Base-by-base conservation (phyloP, 1,140 invertebrate genomes). In the Drosophila melanica region DNA sequence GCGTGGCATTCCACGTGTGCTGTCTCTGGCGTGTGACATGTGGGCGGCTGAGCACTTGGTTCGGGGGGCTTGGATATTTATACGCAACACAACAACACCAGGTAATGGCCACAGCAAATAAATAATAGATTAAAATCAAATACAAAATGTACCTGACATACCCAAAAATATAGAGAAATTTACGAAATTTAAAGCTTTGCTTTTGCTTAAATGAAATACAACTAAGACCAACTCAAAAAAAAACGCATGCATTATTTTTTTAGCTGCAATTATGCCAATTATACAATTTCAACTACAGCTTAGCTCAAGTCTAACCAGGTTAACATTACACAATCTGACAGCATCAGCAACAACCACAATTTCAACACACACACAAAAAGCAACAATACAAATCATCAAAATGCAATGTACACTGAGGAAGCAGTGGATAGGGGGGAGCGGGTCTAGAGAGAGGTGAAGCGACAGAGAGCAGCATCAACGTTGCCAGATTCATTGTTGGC, bases 1-100 rank as follows among this genome's bases (percentile, higher is more conserved):
- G 73, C 75, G 79, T 81, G 79, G 66, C 78, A 62, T 12, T 57
- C 70, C 78, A 81, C 79, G 75, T 82, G 79, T 75, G 41, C 51
- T 77, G 63, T 69, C 70, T 66, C 60, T 75, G 47, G 30, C 51
- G 71, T 42, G 62, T 33, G 60, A 66, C 44, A 54, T 51, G 39
- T 44, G 37, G 45, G 30, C 23, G 16, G 27, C 33, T 10, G 33
- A 35, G 33, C 3, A 9, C 8, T 10, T 35, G 33, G 33, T 1
- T 27, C 5, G 27, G 5, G 55, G 14, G 42, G 37, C 30, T 60
- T n/a, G n/a, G 37, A 35, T 67, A 67, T 58, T 58, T 62, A 44
- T 20, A 54, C 33, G 41, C 37, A 37, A 30, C 27, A 57, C 23
- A 39, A 27, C 37, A 37, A 20, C 27, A 57, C 16, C 27, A 30